A percentile compares a stretch with the other conserved stretches of the same genome.
Evolutionary conservation across 2,797 vertebrate species (phyloP).

Genomic region (Spinus pinus): DNA sequence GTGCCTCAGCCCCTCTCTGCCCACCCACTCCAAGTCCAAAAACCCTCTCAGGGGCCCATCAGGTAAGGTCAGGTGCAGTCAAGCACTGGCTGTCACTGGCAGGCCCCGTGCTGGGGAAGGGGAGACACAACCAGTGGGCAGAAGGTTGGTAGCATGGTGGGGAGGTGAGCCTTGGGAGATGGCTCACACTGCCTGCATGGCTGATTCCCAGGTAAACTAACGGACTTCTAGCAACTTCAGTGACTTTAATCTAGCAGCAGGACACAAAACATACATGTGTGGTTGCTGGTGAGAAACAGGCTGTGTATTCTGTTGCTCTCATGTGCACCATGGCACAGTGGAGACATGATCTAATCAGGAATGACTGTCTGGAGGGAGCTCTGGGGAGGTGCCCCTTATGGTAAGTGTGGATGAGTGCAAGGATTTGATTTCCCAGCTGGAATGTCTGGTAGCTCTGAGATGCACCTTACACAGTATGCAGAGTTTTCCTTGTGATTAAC

Average conservation of each 20-base stretch:
- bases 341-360: background rate
- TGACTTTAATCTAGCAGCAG: background rate
- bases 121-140: rapidly evolving
- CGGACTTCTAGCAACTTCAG: background rate
- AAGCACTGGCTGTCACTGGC: background rate
- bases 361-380: background rate
- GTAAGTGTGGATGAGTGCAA: background rate
- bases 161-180: background rate
- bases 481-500: background rate
- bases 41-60: rapidly evolving
- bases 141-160: rapidly evolving
- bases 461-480: background rate
- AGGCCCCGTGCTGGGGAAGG: background rate
- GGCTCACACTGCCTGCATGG: background rate
- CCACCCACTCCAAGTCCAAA: background rate
- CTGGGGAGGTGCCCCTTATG: background rate
- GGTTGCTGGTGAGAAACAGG: background rate
- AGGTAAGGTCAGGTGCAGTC: background rate
- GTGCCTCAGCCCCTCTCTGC: background rate
- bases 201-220: background rate
- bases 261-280: background rate
- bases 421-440: slow-evolving; percentile 6
- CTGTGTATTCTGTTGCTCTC: background rate
- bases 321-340: background rate
- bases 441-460: background rate